Percentiles rank a stretch among this genome's conserved stretches.
These are phyloP conservation scores for Limonius californicus DNA, from an alignment of 1,140 invertebrate genomes.

Conservation along the genomic window DNA sequence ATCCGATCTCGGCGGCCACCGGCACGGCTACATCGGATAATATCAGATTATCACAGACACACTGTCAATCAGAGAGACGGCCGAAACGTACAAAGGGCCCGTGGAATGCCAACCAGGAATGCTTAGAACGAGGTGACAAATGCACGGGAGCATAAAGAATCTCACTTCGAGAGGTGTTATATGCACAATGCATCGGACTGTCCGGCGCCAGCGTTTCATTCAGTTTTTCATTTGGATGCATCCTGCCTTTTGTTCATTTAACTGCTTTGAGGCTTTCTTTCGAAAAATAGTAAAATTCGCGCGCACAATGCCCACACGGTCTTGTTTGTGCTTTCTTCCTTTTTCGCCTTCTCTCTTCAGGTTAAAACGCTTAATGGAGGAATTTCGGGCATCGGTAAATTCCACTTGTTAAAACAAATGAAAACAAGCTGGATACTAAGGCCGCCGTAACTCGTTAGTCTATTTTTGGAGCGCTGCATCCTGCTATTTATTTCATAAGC, in stretches of 20 bases:
- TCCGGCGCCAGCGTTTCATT: conserved; percentile 17
- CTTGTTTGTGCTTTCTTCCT: background rate
- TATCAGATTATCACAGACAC: conserved; percentile 15
- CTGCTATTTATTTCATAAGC: no score
- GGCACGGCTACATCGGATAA: conserved; percentile 10
- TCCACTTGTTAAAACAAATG: no score
- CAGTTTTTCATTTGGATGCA: conserved; percentile 14
- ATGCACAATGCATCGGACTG: conserved; percentile 10
- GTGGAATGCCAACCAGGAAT: background rate
- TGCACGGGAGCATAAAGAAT: conserved; percentile 12
- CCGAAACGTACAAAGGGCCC: background rate
- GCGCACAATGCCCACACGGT: background rate
- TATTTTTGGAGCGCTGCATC: no score
- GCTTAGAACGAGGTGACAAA: conserved; percentile 15
- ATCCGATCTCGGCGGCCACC: background rate
- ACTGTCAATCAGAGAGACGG: conserved; percentile 8
- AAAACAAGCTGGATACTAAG: no score
- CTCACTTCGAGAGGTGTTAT: background rate
- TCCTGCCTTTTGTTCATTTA: conserved; percentile 11
- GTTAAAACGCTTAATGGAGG: background rate
- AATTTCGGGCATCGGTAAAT: background rate
- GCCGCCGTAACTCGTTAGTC: no score
- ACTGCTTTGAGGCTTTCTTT: background rate
- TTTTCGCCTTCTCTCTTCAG: background rate
- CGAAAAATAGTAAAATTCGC: conserved; percentile 16